Conservation (phyloP, 2,113 vertebrate species). For the Gadus chalcogrammus region DNA sequence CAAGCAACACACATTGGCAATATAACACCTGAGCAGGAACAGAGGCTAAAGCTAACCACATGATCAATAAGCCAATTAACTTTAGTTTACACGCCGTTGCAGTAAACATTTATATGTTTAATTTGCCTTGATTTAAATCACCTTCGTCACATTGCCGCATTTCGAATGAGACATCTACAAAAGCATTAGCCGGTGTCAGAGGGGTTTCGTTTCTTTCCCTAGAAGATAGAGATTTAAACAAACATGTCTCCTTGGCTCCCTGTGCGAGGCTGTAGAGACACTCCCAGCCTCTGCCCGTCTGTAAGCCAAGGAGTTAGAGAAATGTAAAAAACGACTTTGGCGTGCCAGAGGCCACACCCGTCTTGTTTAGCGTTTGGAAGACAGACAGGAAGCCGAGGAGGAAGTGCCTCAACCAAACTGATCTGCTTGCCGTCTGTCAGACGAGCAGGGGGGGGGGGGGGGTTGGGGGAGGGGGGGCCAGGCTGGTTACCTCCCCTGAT, state of each 20-base stretch:
- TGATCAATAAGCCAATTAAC: too few relatives aligned
- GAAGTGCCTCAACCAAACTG: conserved; percentile 43
- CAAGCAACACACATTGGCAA: not conserved
- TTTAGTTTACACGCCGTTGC: too few relatives aligned
- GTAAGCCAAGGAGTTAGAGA: conserved; percentile 32
- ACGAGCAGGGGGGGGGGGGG: conserved; percentile 38
- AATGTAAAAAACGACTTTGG: conserved; percentile 29
- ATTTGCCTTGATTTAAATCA: too few relatives aligned
- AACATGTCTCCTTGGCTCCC: conserved; percentile 29
- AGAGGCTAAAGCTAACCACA: not conserved
- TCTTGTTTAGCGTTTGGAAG: conserved; percentile 38
- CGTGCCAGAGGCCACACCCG: conserved; percentile 30
- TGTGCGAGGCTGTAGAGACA: conserved; percentile 28
- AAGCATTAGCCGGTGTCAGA: too few relatives aligned
- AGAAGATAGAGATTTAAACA: too few relatives aligned
- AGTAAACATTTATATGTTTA: too few relatives aligned
- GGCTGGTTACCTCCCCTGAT: conserved; percentile 49
- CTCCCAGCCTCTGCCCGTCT: conserved; percentile 31
- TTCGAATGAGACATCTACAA: too few relatives aligned
- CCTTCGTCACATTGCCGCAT: too few relatives aligned
- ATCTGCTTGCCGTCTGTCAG: conserved; percentile 46
- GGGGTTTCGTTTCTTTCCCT: too few relatives aligned
- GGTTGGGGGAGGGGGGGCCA: conserved; percentile 43
- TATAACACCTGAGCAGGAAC: conserved; percentile 2
- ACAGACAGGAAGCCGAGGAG: conserved; percentile 46